These are phyloP conservation scores for Coluber constrictor DNA, from an alignment of 2,797 vertebrate species.

Conservation along the genomic window DNA sequence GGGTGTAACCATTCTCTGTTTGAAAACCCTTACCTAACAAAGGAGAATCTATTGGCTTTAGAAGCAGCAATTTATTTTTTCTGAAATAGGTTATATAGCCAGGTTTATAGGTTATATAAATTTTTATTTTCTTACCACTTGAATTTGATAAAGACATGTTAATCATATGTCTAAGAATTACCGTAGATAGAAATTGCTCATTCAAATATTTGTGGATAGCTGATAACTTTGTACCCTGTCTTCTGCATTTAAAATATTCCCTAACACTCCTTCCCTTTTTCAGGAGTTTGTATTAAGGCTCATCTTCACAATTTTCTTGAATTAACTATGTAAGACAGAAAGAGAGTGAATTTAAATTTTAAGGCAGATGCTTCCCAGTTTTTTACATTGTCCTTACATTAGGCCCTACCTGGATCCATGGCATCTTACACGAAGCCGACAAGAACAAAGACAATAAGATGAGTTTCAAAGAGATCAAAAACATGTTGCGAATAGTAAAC, in stretches of 20 bases:
- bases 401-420: slow-evolving; percentile 82
- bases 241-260: background rate
- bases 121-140: background rate
- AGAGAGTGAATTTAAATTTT: background rate
- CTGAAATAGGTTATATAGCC: background rate
- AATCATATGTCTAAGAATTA: background rate
- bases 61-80: background rate
- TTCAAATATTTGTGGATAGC: background rate
- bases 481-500: slow-evolving; percentile 91
- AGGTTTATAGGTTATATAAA: background rate
- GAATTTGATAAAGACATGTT: background rate
- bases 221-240: background rate
- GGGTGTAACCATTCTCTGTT: background rate
- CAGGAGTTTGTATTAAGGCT: background rate
- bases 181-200: background rate
- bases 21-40: background rate
- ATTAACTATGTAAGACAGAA: fast-evolving
- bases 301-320: background rate
- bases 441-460: slow-evolving; percentile 92
- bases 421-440: slow-evolving; percentile 86
- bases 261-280: no score
- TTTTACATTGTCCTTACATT: slow-evolving; percentile 72
- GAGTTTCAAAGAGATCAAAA: slow-evolving; percentile 91
- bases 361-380: background rate
- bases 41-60: background rate